Percentiles rank a stretch among this genome's conserved stretches.
Evolutionary conservation across 2,113 vertebrate species (phyloP).

Genomic region (Danio rerio): GRCz12tu NC_133191.1:22685501-22686000

Average conservation of each 20-base stretch:
- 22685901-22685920: too few relatives aligned
- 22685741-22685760: neutral
- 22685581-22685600: neutral
- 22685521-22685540: too few relatives aligned
- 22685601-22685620: neutral
- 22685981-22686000: too few relatives aligned
- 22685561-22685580: neutral
- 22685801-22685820: too few relatives aligned
- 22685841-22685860: too few relatives aligned
- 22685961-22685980: too few relatives aligned
- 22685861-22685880: too few relatives aligned
- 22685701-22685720: neutral
- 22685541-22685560: neutral
- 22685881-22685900: too few relatives aligned
- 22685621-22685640: neutral
- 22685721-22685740: neutral
- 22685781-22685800: neutral
- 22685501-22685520: too few relatives aligned
- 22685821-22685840: too few relatives aligned
- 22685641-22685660: neutral
- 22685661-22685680: neutral
- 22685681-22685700: neutral
- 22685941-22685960: too few relatives aligned
- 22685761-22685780: neutral
- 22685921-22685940: too few relatives aligned